Evolutionary conservation across 2,888 invertebrate genomes (phyloP).

Genomic region (Osmoderma eremita): DNA sequence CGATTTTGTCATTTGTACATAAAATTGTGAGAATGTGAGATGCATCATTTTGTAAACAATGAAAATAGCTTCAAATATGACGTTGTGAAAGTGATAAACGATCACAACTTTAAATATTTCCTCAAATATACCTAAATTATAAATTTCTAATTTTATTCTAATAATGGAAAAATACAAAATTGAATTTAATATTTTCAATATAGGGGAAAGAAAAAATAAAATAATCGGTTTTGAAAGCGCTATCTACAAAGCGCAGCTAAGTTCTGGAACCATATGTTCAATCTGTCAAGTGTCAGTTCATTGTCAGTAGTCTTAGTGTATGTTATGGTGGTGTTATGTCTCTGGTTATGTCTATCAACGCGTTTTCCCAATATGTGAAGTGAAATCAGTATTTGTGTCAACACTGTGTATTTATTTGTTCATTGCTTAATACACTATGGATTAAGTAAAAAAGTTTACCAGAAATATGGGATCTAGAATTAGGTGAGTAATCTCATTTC

Average conservation of each 20-base stretch:
- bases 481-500: constrained; percentile 58
- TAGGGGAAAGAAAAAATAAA: neutral
- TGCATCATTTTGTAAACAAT: too few species aligned
- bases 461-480: constrained; percentile 66
- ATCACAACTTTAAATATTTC: neutral
- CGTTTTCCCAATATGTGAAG: constrained; percentile 41
- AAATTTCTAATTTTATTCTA: neutral
- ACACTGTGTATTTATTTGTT: constrained; percentile 37
- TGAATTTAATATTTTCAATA: neutral
- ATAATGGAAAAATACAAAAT: neutral
- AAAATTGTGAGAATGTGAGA: too few species aligned
- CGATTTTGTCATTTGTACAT: too few species aligned
- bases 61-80: too few species aligned
- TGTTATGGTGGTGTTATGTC: too few species aligned
- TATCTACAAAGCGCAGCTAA: constrained; percentile 20
- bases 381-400: constrained; percentile 34
- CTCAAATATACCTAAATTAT: neutral
- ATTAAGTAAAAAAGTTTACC: constrained; percentile 37
- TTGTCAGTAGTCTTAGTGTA: constrained; percentile 36
- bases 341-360: constrained; percentile 27
- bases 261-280: constrained; percentile 39
- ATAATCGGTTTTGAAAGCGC: constrained; percentile 7
- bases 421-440: constrained; percentile 40
- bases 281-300: constrained; percentile 43
- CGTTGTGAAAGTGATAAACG: neutral